Percentiles rank a stretch among this genome's conserved stretches.
Conservation (phyloP, 2,888 invertebrate genomes). For the Clivina fossor region DNA sequence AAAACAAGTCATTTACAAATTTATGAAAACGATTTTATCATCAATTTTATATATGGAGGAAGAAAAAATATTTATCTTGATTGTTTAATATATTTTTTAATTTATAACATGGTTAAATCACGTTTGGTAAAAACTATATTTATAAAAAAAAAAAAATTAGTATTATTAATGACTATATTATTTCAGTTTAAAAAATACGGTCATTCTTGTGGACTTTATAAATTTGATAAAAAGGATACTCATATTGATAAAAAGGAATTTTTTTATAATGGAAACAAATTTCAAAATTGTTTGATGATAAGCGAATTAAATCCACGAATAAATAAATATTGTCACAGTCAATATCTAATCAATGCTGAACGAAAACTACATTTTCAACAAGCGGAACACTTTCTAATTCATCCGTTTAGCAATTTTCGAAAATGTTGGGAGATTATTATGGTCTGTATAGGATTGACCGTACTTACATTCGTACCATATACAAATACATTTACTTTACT, state of each 20-base stretch:
- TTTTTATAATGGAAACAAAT: neutral
- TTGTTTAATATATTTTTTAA: no score
- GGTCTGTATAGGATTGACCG: conserved; percentile 43
- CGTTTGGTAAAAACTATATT: conserved; percentile 9
- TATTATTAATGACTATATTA: neutral
- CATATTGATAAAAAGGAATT: neutral
- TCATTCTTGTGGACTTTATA: conserved; percentile 58
- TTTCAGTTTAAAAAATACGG: conserved; percentile 23
- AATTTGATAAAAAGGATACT: conserved; percentile 63
- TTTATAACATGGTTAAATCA: conserved; percentile 3
- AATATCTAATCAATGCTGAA: conserved; percentile 48
- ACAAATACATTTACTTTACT: conserved; percentile 44
- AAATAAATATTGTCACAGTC: conserved; percentile 48
- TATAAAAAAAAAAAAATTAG: neutral
- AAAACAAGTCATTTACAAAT: neutral
- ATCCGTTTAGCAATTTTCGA: conserved; percentile 52
- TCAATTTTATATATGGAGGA: no score
- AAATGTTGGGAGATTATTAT: conserved; percentile 49
- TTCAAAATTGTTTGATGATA: conserved; percentile 41
- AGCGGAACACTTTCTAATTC: no score
- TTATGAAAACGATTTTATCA: no score
- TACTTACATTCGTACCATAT: conserved; percentile 47
- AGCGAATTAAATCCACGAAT: conserved; percentile 47
- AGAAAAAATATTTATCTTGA: no score
- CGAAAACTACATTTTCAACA: conserved; percentile 49